Evolutionary conservation across 2,888 invertebrate species (phyloP).

Genomic region (Plagodis pulveraria): DNA sequence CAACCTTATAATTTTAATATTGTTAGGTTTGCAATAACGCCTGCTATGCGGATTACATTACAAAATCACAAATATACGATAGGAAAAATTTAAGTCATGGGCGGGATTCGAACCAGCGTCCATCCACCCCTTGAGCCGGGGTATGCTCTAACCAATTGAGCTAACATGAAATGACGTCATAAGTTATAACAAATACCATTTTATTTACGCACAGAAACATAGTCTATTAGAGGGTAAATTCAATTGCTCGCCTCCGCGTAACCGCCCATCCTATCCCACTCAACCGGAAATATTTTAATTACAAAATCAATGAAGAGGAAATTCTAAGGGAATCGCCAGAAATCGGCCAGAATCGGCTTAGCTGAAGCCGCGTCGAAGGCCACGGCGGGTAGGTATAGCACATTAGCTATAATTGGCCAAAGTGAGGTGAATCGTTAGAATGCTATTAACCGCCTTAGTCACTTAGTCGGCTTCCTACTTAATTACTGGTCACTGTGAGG

Average conservation of each 20-base stretch:
- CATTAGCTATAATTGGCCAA: slow-evolving; percentile 26
- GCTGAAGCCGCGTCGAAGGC: slow-evolving; percentile 13
- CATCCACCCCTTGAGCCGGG: too few species aligned
- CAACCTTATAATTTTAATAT: too few species aligned
- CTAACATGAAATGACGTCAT: too few species aligned
- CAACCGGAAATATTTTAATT: slow-evolving; percentile 26
- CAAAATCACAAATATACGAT: too few species aligned
- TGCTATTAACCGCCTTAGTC: slow-evolving; percentile 44
- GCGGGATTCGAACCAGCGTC: too few species aligned
- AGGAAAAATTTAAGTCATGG: too few species aligned
- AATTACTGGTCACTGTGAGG: slow-evolving; percentile 1
- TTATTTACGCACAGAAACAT: too few species aligned
- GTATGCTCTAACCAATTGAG: too few species aligned
- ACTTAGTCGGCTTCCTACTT: slow-evolving; percentile 23
- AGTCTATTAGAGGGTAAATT: too few species aligned
- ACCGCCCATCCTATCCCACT: background rate
- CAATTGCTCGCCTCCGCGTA: background rate
- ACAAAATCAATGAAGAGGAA: slow-evolving; percentile 25
- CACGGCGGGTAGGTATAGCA: background rate
- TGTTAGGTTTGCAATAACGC: too few species aligned
- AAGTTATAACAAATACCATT: too few species aligned
- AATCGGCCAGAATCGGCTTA: slow-evolving; percentile 18
- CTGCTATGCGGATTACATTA: too few species aligned
- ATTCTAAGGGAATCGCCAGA: slow-evolving; percentile 14
- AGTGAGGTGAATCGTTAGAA: slow-evolving; percentile 46